phyloP scores from a whole-genome alignment of 1,140 invertebrate genomes.

The Stegodyphus mimosarum region DNA sequence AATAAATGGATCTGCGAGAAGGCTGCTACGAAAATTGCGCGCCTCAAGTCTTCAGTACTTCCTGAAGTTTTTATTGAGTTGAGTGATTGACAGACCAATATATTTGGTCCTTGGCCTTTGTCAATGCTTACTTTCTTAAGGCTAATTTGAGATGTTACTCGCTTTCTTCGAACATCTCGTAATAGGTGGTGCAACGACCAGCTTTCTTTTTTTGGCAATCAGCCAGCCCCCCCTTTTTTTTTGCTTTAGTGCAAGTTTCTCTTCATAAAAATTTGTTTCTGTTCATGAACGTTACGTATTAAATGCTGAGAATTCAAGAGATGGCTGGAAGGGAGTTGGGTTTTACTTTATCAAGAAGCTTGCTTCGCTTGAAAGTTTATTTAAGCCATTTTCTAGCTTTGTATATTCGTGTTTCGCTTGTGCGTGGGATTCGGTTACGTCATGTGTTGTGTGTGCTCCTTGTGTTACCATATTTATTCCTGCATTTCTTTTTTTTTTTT shows the following conservation, averaged over 20 bases:
- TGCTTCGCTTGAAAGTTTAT: too few species aligned
- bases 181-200: constrained; percentile 37
- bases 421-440: too few species aligned
- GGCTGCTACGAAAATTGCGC: too few species aligned
- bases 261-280: neutral
- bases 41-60: too few species aligned
- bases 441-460: too few species aligned
- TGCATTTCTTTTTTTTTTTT: too few species aligned
- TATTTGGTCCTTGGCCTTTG: constrained; percentile 45
- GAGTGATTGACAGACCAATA: constrained; percentile 1
- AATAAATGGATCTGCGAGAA: too few species aligned
- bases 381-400: too few species aligned
- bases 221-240: constrained; percentile 14
- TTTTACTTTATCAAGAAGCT: too few species aligned
- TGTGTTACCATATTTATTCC: too few species aligned
- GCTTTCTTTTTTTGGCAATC: constrained; percentile 12
- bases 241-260: constrained; percentile 5
- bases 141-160: constrained; percentile 36
- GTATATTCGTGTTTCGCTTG: too few species aligned
- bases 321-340: neutral
- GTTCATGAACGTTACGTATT: constrained; percentile 9
- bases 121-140: constrained; percentile 9
- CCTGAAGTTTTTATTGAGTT: neutral
- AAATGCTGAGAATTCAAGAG: neutral
- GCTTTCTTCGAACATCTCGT: constrained; percentile 40